These are phyloP conservation scores for Lycodopsis pacificus DNA, from an alignment of 2,797 vertebrate genomes.

Conservation along the genomic window DNA sequence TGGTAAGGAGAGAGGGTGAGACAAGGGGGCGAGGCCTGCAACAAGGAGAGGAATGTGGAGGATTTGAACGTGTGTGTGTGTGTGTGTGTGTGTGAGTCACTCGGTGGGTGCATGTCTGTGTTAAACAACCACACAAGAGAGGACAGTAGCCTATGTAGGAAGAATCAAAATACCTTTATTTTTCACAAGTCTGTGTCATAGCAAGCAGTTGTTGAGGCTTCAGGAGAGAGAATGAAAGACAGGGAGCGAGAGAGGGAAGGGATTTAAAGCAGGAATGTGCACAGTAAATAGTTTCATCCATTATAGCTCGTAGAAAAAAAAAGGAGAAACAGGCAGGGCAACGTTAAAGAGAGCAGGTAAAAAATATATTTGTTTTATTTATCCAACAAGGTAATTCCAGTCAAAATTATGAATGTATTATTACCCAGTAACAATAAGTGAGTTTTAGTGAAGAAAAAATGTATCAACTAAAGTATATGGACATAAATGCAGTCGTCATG, in stretches of 20 bases:
- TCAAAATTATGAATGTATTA: neutral
- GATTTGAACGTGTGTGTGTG: constrained; percentile 46
- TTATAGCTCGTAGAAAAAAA: neutral
- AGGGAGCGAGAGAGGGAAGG: constrained; percentile 24
- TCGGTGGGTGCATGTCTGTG: constrained; percentile 38
- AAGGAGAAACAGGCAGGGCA: neutral
- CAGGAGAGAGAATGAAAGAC: constrained; percentile 40
- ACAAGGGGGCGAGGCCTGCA: constrained; percentile 62
- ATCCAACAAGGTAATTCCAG: neutral
- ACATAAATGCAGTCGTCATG: constrained; percentile 4
- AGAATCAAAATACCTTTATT: constrained; percentile 73
- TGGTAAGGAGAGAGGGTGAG: constrained; percentile 61
- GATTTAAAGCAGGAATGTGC: constrained; percentile 24
- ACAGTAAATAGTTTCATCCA: constrained; percentile 36
- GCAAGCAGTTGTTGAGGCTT: constrained; percentile 72
- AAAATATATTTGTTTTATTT: neutral
- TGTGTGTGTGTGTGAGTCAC: constrained; percentile 34
- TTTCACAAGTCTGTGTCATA: constrained; percentile 61
- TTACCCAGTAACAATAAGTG: constrained; percentile 1
- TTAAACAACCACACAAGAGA: constrained; percentile 54
- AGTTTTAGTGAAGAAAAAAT: neutral
- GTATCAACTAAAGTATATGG: neutral
- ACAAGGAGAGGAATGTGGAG: constrained; percentile 54
- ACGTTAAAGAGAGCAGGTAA: neutral
- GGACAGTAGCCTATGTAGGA: constrained; percentile 51